A percentile compares a stretch with the other conserved stretches of the same genome.
phyloP scores from a whole-genome alignment of 2,888 invertebrate species.

The Acleris literana region DNA sequence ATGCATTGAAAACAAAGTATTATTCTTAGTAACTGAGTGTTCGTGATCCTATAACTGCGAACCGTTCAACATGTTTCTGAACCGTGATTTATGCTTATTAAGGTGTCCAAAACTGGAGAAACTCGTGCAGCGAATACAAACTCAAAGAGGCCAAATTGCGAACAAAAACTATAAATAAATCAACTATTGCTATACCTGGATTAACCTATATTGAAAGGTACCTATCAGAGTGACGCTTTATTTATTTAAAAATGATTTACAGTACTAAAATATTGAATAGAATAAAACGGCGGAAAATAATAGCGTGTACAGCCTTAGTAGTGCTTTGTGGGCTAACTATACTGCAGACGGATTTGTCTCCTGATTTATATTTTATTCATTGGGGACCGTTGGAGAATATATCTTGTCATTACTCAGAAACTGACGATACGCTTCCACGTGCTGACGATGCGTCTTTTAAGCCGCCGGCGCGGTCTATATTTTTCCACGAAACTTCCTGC shows the following conservation, averaged over 20 bases:
- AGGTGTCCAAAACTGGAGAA: conserved; percentile 21
- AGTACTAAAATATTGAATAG: conserved; percentile 14
- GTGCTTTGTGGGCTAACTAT: conserved; percentile 15
- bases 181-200: neutral
- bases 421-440: conserved; percentile 46
- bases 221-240: neutral
- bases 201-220: neutral
- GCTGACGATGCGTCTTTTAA: conserved; percentile 45
- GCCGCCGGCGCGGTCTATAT: conserved; percentile 78
- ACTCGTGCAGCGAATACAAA: conserved; percentile 18
- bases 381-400: conserved; percentile 40
- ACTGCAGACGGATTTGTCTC: conserved; percentile 22
- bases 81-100: conserved; percentile 5
- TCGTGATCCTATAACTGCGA: conserved; percentile 2
- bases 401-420: conserved; percentile 43
- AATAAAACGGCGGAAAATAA: conserved; percentile 21
- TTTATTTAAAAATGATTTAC: conserved; percentile 16
- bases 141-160: conserved; percentile 21
- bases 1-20: no score
- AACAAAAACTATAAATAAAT: neutral
- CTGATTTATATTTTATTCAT: conserved; percentile 34
- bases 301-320: conserved; percentile 7
- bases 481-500: conserved; percentile 88
- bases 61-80: conserved; percentile 10
- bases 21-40: neutral